Conservation (phyloP, 92 coral and sea anemone species). For the Plumapathes pennacea region DNA sequence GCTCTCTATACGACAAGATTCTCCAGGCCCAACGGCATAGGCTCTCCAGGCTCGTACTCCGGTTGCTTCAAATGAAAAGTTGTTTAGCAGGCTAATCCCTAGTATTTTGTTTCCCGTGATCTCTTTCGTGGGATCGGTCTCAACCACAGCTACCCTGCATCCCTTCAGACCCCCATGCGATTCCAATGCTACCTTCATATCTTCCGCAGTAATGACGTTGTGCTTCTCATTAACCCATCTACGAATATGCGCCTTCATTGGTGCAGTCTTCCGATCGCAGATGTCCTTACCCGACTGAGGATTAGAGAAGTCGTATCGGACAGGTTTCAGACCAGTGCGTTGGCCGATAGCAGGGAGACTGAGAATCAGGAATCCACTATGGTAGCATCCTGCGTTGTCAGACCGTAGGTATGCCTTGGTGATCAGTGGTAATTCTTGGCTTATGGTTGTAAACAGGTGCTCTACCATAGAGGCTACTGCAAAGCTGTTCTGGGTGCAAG, state of each 20-base stretch:
- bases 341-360: constrained; percentile 12
- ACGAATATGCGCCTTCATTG: constrained; percentile 22
- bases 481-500: constrained; percentile 29
- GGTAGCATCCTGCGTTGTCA: constrained; percentile 45
- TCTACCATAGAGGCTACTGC: constrained; percentile 39
- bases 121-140: not conserved
- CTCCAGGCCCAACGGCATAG: constrained; percentile 13
- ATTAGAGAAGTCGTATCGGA: constrained; percentile 27
- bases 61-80: constrained; percentile 18
- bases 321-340: constrained; percentile 7
- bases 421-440: constrained; percentile 42
- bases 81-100: constrained; percentile 23
- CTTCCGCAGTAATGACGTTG: constrained; percentile 25
- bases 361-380: constrained; percentile 12
- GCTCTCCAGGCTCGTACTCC: constrained; percentile 41
- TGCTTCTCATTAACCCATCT: constrained; percentile 21
- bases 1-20: constrained; percentile 15
- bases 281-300: constrained; percentile 29
- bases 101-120: not conserved
- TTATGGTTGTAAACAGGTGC: constrained; percentile 19
- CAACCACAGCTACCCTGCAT: constrained; percentile 25
- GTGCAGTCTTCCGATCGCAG: constrained; percentile 20
- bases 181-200: constrained; percentile 18
- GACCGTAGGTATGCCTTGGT: constrained; percentile 31
- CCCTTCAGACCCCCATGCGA: constrained; percentile 35